These are phyloP conservation scores for Abrostola tripartita DNA, from an alignment of 2,888 invertebrate genomes.

Conservation along the genomic window DNA sequence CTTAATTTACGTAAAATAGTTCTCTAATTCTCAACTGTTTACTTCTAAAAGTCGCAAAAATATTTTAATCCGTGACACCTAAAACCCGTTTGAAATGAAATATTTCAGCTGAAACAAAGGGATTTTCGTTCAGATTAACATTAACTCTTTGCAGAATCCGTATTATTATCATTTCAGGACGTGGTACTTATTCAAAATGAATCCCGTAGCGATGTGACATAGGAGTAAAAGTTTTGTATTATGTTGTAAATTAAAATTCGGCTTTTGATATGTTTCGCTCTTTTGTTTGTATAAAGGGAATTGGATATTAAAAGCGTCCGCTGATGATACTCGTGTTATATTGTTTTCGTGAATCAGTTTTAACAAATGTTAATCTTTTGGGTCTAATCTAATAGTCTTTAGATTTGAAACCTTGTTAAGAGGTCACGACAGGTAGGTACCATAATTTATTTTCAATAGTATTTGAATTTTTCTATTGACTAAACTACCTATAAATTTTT, in stretches of 20 bases:
- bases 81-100: slow-evolving; percentile 13
- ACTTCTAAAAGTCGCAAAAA: slow-evolving; percentile 27
- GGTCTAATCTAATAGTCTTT: no score
- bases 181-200: slow-evolving; percentile 2
- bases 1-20: slow-evolving; percentile 47
- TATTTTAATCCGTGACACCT: slow-evolving; percentile 3
- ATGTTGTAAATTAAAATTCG: neutral
- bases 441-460: no score
- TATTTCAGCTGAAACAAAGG: slow-evolving; percentile 1
- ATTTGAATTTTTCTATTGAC: no score
- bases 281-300: neutral
- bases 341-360: no score
- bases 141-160: neutral
- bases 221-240: neutral
- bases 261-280: neutral
- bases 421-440: no score
- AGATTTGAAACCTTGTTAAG: no score
- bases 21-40: slow-evolving; percentile 37
- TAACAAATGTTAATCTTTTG: no score
- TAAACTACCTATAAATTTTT: no score
- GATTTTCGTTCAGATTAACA: slow-evolving; percentile 7
- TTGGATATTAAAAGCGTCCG: neutral
- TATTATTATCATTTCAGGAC: neutral
- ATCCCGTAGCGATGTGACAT: neutral
- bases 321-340: neutral